Base-by-base conservation (phyloP, 2,797 vertebrate genomes). In the Pelobates cultripes region DNA sequence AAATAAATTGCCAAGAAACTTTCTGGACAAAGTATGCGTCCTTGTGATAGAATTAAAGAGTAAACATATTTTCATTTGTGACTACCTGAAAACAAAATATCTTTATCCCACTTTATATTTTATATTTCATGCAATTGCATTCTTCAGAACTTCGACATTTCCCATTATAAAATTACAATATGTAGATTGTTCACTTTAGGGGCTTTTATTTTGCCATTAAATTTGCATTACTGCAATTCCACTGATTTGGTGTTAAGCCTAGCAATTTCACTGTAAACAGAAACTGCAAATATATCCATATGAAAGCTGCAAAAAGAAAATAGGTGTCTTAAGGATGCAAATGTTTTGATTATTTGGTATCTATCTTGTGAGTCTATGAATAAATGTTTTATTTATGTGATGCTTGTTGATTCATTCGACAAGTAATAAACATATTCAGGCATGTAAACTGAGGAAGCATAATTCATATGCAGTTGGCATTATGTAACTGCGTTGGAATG, bases 361-460 rank as follows among this genome's bases (percentile, higher is more conserved):
- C 75, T 83, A 70, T 78, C 81, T 83, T 74, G 71, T 83, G 72
- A 83, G 81, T 61, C 61, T 83, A 79, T 83, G 81, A 83, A 83
- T 83, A 83, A 79, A 83, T 83, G 81, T 83, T 83, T 83, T 83
- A 83, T 83, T 83, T 79, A 83, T 83, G 81, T 79, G 81, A 70
- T 79, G 78, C 66, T 79, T 83, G 81, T 83, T 83, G 81, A 83
- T 83, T 79, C 72, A 75, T 83, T 79, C 72, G 66, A 83, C 76
- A 83, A 83, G 71, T 79, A 79, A 83, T 83, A 83, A 83, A 83
- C 81, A 83, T 79, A 83, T 79, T 75, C 81, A 83, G 72, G 69
- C 66, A 83, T 79, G 71, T 83, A 75, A 79, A 79, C 81, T 41
- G 67, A 83, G 66, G 73, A 63, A 73, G 66, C 66, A 75, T 79